Evolutionary conservation across 2,113 vertebrate species (phyloP), one percentile per base, ranked within the genome.

Genomic region (Baryphthengus martii): DNA sequence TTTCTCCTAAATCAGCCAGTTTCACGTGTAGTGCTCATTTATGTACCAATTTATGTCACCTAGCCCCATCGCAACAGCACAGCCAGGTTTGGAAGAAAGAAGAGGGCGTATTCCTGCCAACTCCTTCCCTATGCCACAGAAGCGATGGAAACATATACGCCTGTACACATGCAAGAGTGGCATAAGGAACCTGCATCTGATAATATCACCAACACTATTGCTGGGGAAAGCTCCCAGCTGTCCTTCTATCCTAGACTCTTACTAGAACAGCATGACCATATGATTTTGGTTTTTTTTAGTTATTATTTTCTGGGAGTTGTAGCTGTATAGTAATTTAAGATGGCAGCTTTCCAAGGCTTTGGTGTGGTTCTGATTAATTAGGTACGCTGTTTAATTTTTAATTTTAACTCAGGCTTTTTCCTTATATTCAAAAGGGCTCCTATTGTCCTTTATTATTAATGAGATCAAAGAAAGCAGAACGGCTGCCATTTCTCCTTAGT

Each of bases 281-380:
- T 35, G 16, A 45, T 42, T 85, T 2, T n/a, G 25, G 15, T 44
- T 39, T 56, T 65, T 92, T 35, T 17, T 33, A 37, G 19, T 40
- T 19, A 56, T 62, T 88, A 58, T 91, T 90, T 93, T 70, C 67
- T 62, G 59, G 42, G 67, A 93, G 65, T 81, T 93, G 83, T 78
- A 85, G 76, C 77, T 67, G 37, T 70, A 37, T 79, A 82, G 44
- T 90, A 88, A 85, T 88, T 91, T 70, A 76, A 58, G 75, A 70
- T 85, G 82, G 88, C 94, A 92, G 79, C 55, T 92, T 79, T 83
- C 88, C 85, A 96, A 81, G 76, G 47, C 86, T 91, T 93, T 90
- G 65, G 86, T 90, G 80, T 75, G 83, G 76, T 90, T 95, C 89
- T 96, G 75, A 95, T 96, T 96, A 89, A 95, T 85, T 89, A 29